Base-by-base conservation (phyloP, 1,140 invertebrate genomes). In the Nasonia longicornis region DNA sequence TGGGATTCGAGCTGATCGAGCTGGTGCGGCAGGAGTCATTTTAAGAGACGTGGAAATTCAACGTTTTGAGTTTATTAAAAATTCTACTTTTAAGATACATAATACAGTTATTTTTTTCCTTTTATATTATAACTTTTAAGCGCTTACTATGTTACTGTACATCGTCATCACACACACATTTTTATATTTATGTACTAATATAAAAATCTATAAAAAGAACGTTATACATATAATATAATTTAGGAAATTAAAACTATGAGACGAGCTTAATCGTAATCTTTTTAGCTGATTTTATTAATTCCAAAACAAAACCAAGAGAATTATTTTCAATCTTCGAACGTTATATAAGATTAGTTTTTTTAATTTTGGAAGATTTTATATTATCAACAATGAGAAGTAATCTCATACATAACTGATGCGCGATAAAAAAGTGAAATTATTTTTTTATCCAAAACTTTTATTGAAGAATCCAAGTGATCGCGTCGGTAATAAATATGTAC, bases 71-170 rank as follows among this genome's bases (percentile, higher is more conserved):
- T 77, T 77, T 77, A 71, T 42, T 80, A 80, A 80, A 63, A 75
- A 63, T 77, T 63, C 22, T 70, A 75, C 35, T 42, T 70, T 58
- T 29, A 71, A 73, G 77, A 79, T 79, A 69, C 64, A 77, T 67
- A 70, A 79, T 77, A 79, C 58, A 76, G n/a, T 76, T 35, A 31
- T 72, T 58, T 38, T 35, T 12, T 71, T 38, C 6, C 64, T 67
- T 31, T 35, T n/a, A 35, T 35, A 35, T 35, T 71, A 74, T 26
- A 29, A 26, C 73, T 29, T 22, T 31, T 70, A 80, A 45, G 38
- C 16, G 64, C 64, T 74, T 74, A 74, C 12, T 69, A 75, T 73
- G 38, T 75, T 80, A 80, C 79, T 80, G 72, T 75, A 80, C 64
- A 80, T 72, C 20, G 38, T 79, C n/a, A 63, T 80, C 58, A 48